Evolutionary conservation across 1,140 invertebrate species (phyloP).

Genomic region (fruit fly (Drosophila melanogaster)): Release_6_plus_ISO1_MT NT_037436.4:7149001-7149500

Average conservation of each 20-base stretch:
- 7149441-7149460: constrained; percentile 41
- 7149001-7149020: constrained; percentile 71
- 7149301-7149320: constrained; percentile 33
- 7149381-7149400: constrained; percentile 11
- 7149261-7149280: constrained; percentile 75
- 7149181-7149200: constrained; percentile 5
- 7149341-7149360: constrained; percentile 23
- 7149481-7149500: constrained; percentile 26
- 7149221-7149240: constrained; percentile 9
- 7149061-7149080: constrained; percentile 38
- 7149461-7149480: constrained; percentile 24
- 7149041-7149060: constrained; percentile 51
- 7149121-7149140: constrained; percentile 41
- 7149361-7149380: constrained; percentile 36
- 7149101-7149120: constrained; percentile 74
- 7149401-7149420: constrained; percentile 58
- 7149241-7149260: constrained; percentile 52
- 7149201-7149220: neutral
- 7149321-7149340: constrained; percentile 51
- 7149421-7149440: constrained; percentile 73
- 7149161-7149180: constrained; percentile 58
- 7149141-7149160: constrained; percentile 10
- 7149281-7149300: constrained; percentile 58
- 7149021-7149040: constrained; percentile 60
- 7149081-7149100: constrained; percentile 75